Base-by-base conservation (phyloP, 2,888 invertebrate genomes). In the Microctonus hyperodae region DNA sequence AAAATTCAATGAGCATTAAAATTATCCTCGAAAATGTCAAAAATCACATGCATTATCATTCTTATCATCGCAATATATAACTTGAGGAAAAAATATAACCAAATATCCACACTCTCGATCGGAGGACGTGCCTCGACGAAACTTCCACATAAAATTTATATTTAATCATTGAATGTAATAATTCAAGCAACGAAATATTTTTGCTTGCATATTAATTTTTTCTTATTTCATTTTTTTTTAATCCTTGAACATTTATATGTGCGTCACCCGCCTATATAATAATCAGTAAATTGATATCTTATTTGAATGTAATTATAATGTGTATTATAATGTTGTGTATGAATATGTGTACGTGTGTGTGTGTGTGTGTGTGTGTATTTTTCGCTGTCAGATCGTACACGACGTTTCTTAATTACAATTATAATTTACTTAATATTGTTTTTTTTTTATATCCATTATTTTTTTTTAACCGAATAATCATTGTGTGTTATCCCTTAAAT, bases 61-160 rank as follows among this genome's bases (percentile, higher is more conserved):
- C 23, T 23, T 40, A 44, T 31, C 1, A 37, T 60, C 31, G 53
- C 60, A 28, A 28, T 22, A 40, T 62, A n/a, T 23, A 20, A 5
- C 20, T n/a, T 7, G 16, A 44, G 16, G 16, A 44, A 16, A 44
- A 62, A 57, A 57, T 63, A 63, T 64, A 65, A 68, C 71, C 70
- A 65, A 65, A n/a, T n/a, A n/a, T n/a, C n/a, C 69, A 73, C 68
- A 74, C 74, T 77, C 74, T 78, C 71, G 74, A 76, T 79, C 73
- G 76, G 73, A 78, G 78, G 70, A 69, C 77, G 75, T 72, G 72
- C 72, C 78, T 78, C 74, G 75, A 78, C 75, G 78, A 70, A 81
- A 81, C 82, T 79, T 79, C 79, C 76, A 76, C 79, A 80, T 81
- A 79, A 80, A 81, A 80, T 80, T 79, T 78, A 77, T 81, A 76